These are phyloP conservation scores for Sebastes matsubarae DNA, from an alignment of 2,797 vertebrate genomes.

Conservation along the genomic window DNA sequence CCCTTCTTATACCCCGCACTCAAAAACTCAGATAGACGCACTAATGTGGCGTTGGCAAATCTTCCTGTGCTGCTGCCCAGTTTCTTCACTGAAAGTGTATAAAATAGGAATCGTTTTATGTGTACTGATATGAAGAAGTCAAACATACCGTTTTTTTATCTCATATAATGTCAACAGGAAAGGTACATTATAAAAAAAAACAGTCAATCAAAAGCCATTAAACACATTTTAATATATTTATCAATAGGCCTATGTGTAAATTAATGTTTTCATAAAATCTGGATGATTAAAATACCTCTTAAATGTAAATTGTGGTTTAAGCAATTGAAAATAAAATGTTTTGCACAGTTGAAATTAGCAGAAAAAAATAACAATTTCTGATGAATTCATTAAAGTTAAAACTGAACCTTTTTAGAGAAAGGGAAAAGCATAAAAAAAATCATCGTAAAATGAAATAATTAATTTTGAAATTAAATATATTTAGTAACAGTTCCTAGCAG, in stretches of 20 bases:
- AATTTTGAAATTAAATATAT: not conserved
- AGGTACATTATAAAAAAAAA: not conserved
- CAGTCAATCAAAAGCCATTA: not conserved
- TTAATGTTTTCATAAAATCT: not conserved
- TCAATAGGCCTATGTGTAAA: too few species aligned
- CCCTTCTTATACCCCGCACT: conserved; percentile 89
- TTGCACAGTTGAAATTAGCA: not conserved
- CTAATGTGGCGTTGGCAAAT: conserved; percentile 83
- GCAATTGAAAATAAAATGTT: not conserved
- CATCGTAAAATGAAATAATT: rapidly evolving
- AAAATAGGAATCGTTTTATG: not conserved
- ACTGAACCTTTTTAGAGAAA: not conserved
- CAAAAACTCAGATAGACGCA: conserved; percentile 84
- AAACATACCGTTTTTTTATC: not conserved
- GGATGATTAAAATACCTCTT: not conserved
- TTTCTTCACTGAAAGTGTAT: conserved; percentile 71
- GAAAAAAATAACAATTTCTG: not conserved
- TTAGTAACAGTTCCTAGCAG: not conserved
- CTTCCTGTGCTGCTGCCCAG: conserved; percentile 30
- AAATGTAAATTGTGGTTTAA: not conserved
- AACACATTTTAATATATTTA: not conserved
- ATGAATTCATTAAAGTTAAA: not conserved
- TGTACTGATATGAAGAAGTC: not conserved
- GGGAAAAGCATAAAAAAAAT: not conserved
- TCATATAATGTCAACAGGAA: not conserved